These are phyloP conservation scores for Paramuricea clavata DNA, from an alignment of 92 coral and sea anemone species.

Conservation along the genomic window DNA sequence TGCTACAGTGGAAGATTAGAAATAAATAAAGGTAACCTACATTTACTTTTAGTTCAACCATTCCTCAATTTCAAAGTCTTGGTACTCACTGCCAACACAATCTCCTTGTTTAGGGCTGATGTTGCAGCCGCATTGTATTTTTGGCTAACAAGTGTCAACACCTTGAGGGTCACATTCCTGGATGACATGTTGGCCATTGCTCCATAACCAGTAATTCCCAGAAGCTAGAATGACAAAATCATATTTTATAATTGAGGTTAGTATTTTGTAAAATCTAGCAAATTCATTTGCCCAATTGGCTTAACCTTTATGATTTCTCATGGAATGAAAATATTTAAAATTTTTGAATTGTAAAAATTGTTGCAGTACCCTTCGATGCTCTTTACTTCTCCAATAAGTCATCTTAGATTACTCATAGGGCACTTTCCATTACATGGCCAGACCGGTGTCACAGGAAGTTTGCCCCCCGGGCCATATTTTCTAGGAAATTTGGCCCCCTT, in stretches of 20 bases:
- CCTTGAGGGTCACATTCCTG: not conserved
- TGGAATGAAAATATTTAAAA: not conserved
- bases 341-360: not conserved
- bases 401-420: not conserved
- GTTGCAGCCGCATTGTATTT: not conserved
- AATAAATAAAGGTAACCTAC: not conserved
- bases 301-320: too few relatives aligned
- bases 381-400: not conserved
- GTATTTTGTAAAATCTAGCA: too few relatives aligned
- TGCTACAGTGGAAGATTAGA: not conserved
- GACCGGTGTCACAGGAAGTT: too few relatives aligned
- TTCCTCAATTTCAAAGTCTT: not conserved
- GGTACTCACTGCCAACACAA: slow-evolving; percentile 5
- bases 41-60: not conserved
- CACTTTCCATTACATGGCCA: too few relatives aligned
- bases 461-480: too few relatives aligned
- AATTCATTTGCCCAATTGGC: not conserved
- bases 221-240: not conserved
- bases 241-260: not conserved
- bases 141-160: not conserved
- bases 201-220: slow-evolving; percentile 2
- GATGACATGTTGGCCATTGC: not conserved
- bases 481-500: too few relatives aligned
- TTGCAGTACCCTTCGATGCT: not conserved
- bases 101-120: slow-evolving; percentile 11